Conservation (phyloP, 2,888 invertebrate species). For the Archaeoteleia sp. region DNA sequence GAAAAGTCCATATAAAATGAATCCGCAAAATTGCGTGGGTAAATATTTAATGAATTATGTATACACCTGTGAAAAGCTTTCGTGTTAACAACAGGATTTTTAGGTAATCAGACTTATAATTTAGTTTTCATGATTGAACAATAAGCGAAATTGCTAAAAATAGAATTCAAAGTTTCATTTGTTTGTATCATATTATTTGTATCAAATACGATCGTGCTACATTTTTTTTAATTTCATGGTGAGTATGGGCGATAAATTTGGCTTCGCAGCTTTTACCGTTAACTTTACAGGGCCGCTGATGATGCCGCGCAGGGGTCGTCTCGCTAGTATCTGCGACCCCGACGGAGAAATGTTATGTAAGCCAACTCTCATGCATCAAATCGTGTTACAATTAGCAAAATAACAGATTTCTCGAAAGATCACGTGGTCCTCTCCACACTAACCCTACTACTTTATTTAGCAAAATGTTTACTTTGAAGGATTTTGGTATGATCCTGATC, state of each 20-base stretch:
- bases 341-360: slow-evolving; percentile 84
- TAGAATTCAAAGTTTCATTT: too few relatives aligned
- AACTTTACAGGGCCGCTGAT: slow-evolving; percentile 72
- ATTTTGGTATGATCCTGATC: too few relatives aligned
- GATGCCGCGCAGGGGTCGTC: slow-evolving; percentile 73
- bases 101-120: too few relatives aligned
- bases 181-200: too few relatives aligned
- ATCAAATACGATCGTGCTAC: too few relatives aligned
- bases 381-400: slow-evolving; percentile 44
- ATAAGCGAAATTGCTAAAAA: too few relatives aligned
- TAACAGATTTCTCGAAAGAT: slow-evolving; percentile 32
- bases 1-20: too few relatives aligned
- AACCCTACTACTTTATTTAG: slow-evolving; percentile 17
- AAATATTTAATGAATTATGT: too few relatives aligned
- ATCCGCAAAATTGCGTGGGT: too few relatives aligned
- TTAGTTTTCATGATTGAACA: too few relatives aligned
- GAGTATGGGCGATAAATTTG: slow-evolving; percentile 40
- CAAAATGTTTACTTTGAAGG: slow-evolving; percentile 12
- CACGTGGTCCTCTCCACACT: slow-evolving; percentile 18
- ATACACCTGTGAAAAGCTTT: too few relatives aligned
- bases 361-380: slow-evolving; percentile 64
- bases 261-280: slow-evolving; percentile 53
- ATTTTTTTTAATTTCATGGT: slow-evolving; percentile 33
- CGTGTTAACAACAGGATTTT: too few relatives aligned
- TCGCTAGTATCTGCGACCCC: slow-evolving; percentile 80